These are phyloP conservation scores for Anoplophora glabripennis DNA, from an alignment of 1,140 invertebrate species.

Conservation along the genomic window DNA sequence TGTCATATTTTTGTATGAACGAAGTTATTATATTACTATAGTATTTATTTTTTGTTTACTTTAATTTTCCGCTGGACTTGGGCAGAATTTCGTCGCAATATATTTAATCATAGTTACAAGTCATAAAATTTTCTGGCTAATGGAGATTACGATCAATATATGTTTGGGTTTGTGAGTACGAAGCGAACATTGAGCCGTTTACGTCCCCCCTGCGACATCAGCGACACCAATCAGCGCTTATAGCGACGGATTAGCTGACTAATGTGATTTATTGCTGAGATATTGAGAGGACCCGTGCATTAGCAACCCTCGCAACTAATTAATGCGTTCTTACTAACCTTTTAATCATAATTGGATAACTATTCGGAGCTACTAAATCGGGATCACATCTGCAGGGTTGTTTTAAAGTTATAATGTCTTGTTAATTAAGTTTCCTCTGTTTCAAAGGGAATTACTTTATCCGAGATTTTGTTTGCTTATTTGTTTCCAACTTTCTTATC, in stretches of 20 bases:
- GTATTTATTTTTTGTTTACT: too few species aligned
- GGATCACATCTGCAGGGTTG: conserved; percentile 36
- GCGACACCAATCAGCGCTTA: conserved; percentile 23
- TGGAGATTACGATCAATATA: conserved; percentile 17
- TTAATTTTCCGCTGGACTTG: too few species aligned
- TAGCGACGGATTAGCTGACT: conserved; percentile 40
- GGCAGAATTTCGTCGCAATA: too few species aligned
- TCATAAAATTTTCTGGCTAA: conserved; percentile 12
- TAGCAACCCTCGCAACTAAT: conserved; percentile 42
- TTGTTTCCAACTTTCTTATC: conserved; percentile 31
- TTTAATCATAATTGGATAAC: conserved; percentile 49
- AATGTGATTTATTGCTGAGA: conserved; percentile 45
- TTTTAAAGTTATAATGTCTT: conserved; percentile 45
- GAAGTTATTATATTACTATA: too few species aligned
- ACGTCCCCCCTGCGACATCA: conserved; percentile 9
- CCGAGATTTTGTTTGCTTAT: conserved; percentile 34
- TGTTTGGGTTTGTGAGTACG: conserved; percentile 7
- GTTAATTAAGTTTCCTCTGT: conserved; percentile 43
- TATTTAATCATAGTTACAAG: neutral
- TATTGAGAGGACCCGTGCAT: conserved; percentile 42
- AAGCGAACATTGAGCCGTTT: too few species aligned
- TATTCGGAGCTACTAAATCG: conserved; percentile 40
- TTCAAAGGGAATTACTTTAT: conserved; percentile 27
- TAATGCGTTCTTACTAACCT: conserved; percentile 47
- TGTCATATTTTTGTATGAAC: too few species aligned